phyloP scores from a whole-genome alignment of 1,140 invertebrate genomes.

The Sitobion miscanthi region DNA sequence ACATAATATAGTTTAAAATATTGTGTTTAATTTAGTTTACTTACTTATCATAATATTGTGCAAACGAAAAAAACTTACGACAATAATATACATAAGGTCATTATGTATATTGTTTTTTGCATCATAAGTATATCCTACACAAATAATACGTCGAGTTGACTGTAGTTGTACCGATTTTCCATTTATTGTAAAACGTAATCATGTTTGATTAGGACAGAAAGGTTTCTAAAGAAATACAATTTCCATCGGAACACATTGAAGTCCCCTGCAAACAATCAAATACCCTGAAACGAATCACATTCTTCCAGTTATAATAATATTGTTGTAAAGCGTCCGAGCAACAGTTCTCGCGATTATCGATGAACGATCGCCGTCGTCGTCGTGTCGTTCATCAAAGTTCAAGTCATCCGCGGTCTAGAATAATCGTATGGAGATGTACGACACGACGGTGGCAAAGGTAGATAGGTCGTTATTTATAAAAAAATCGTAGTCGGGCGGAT shows the following conservation, averaged over 20 bases:
- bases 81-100: background rate
- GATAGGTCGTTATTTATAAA: too few species aligned
- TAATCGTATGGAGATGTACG: too few species aligned
- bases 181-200: slow-evolving; percentile 15
- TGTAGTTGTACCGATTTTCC: background rate
- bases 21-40: background rate
- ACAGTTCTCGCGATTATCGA: background rate
- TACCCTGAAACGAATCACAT: background rate
- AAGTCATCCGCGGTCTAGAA: too few species aligned
- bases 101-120: background rate
- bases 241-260: background rate
- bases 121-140: background rate
- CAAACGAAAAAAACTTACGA: background rate
- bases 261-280: slow-evolving; percentile 19
- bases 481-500: too few species aligned
- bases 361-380: too few species aligned
- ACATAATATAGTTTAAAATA: background rate
- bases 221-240: slow-evolving; percentile 37
- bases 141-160: background rate
- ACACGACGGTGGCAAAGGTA: too few species aligned
- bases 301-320: slow-evolving; percentile 8
- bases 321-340: background rate
- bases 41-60: background rate
- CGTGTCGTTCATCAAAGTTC: too few species aligned
- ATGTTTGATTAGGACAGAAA: slow-evolving; percentile 35